Evolutionary conservation across 2,888 invertebrate species (phyloP).

Genomic region (Stegana nigrithorax): DNA sequence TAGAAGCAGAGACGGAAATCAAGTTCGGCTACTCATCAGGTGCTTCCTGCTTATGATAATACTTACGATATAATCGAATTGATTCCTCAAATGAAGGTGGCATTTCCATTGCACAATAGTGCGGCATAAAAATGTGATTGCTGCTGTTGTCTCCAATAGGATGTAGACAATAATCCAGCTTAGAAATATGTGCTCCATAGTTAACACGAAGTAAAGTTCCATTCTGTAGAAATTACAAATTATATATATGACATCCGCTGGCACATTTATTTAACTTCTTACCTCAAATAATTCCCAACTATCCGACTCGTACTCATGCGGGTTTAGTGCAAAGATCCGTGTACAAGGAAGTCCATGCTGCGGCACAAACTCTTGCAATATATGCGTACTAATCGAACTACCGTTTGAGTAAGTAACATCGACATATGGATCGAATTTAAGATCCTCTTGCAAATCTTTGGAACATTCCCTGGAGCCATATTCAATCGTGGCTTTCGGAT

Average conservation of each 20-base stretch:
- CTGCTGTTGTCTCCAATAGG: not conserved
- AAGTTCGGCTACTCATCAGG: too few species aligned
- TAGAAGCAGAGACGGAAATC: not conserved
- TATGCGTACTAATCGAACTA: slow-evolving; percentile 8
- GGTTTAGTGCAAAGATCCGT: slow-evolving; percentile 17
- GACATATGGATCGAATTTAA: slow-evolving; percentile 23
- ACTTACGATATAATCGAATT: not conserved
- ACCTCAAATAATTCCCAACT: slow-evolving; percentile 25
- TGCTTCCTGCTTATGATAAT: too few species aligned
- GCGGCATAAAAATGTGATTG: not conserved
- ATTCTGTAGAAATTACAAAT: slow-evolving; percentile 22
- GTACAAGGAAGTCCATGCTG: slow-evolving; percentile 23
- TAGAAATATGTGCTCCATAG: slow-evolving; percentile 1
- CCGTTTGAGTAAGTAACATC: slow-evolving; percentile 23
- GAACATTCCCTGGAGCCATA: slow-evolving; percentile 13
- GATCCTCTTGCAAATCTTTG: not conserved
- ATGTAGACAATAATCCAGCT: slow-evolving; percentile 36
- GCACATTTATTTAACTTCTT: too few species aligned
- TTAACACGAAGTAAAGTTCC: not conserved
- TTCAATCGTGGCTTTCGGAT: slow-evolving; percentile 12
- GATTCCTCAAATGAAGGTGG: not conserved
- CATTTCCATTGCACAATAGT: not conserved
- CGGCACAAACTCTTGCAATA: slow-evolving; percentile 33
- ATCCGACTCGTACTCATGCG: slow-evolving; percentile 8
- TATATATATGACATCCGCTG: too few species aligned